phyloP scores from a whole-genome alignment of 2,797 vertebrate species.

The Sylvilagus floridanus region DNA sequence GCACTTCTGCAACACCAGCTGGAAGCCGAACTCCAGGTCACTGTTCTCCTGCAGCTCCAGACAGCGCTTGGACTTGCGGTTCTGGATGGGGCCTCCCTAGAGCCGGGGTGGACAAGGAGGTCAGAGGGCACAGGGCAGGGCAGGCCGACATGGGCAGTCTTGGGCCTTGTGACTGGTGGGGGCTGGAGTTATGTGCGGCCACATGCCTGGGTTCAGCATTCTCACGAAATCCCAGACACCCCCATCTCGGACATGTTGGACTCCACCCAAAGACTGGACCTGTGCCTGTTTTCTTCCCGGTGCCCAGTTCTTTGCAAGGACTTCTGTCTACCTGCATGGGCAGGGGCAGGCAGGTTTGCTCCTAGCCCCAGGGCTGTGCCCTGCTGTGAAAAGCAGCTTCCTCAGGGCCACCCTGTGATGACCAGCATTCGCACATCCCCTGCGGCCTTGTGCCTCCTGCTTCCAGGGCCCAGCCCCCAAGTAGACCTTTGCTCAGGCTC shows the following conservation, averaged over 20 bases:
- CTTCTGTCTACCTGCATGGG: not conserved
- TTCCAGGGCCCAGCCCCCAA: not conserved
- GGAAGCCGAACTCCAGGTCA: conserved; percentile 96
- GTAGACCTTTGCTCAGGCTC: not conserved
- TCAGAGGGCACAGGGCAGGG: not conserved
- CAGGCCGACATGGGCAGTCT: no score
- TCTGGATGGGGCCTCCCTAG: conserved; percentile 98
- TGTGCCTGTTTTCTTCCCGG: not conserved
- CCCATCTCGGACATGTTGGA: no score
- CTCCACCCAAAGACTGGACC: not conserved
- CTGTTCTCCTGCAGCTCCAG: conserved; percentile 95
- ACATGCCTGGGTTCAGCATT: not conserved
- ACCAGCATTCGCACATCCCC: not conserved
- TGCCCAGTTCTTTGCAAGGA: not conserved
- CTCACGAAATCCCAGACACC: not conserved
- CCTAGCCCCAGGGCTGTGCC: not conserved
- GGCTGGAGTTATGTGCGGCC: not conserved
- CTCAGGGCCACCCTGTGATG: not conserved
- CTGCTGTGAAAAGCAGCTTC: not conserved
- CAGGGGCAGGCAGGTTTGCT: not conserved
- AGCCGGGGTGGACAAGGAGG: conserved; percentile 67
- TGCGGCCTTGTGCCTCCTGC: not conserved
- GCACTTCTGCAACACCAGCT: conserved; percentile 97
- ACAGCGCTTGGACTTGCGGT: conserved; percentile 98
- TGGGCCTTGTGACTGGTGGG: not conserved